Conservation (phyloP, 2,797 vertebrate species). For the Craterocephalus amniculus region DNA sequence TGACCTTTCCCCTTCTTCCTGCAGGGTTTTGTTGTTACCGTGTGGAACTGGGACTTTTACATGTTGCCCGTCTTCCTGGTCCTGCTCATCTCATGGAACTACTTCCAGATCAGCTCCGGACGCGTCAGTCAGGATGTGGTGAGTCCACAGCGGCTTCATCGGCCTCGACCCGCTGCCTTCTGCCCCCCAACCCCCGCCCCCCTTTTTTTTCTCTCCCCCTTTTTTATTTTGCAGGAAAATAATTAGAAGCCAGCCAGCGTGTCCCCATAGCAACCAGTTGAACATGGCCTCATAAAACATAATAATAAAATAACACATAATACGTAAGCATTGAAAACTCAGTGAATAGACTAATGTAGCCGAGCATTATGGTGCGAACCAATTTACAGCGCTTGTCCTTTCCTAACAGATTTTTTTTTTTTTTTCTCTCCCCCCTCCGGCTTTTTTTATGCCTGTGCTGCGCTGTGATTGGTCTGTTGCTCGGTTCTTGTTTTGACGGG, state of each 20-base stretch:
- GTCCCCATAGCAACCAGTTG: conserved; percentile 63
- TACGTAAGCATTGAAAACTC: conserved; percentile 53
- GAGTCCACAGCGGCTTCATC: conserved; percentile 61
- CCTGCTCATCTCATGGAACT: conserved; percentile 91
- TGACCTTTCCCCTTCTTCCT: conserved; percentile 38
- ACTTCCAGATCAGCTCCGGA: conserved; percentile 82
- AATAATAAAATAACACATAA: conserved; percentile 56
- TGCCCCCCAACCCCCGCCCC: too few species aligned
- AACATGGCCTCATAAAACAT: conserved; percentile 30
- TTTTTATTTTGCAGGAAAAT: conserved; percentile 24
- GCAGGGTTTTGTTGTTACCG: conserved; percentile 90
- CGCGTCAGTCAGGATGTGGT: conserved; percentile 87
- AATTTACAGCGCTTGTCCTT: conserved; percentile 51
- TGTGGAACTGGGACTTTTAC: conserved; percentile 95
- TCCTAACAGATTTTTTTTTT: conserved; percentile 18
- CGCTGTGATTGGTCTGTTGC: conserved; percentile 44
- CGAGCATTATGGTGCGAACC: conserved; percentile 43
- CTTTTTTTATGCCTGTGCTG: conserved; percentile 37
- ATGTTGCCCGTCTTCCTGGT: conserved; percentile 92
- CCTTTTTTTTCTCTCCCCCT: background rate
- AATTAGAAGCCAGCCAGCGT: conserved; percentile 45
- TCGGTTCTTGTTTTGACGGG: conserved; percentile 40
- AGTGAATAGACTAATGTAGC: conserved; percentile 51
- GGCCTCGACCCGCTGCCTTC: conserved; percentile 9
- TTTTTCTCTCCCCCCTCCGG: background rate